phyloP scores from a whole-genome alignment of 2,797 vertebrate genomes.

The Gallinago nigripennis region DNA sequence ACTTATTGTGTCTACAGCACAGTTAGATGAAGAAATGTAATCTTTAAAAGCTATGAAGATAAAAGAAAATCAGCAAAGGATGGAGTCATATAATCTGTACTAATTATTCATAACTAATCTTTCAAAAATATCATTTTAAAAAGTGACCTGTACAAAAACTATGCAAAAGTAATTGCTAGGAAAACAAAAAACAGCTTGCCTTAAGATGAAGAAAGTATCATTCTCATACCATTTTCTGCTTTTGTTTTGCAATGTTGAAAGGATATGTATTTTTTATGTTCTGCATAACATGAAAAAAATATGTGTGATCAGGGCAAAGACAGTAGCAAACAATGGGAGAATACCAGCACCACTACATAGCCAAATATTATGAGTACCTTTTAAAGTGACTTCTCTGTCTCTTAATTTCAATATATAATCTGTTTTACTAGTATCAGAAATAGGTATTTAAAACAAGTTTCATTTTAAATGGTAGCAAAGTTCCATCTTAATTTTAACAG shows the following conservation, averaged over 20 bases:
- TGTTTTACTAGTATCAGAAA: neutral
- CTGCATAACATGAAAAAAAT: neutral
- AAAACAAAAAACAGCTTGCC: neutral
- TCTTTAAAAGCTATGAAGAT: neutral
- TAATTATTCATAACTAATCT: neutral
- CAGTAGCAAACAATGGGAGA: neutral
- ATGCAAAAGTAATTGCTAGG: neutral
- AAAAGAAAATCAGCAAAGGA: neutral
- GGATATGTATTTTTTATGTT: neutral
- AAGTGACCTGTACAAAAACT: neutral
- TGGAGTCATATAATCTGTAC: neutral
- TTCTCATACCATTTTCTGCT: neutral
- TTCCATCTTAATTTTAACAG: neutral
- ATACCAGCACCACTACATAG: neutral
- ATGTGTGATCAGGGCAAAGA: accelerated
- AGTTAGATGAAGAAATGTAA: neutral
- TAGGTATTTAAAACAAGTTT: neutral
- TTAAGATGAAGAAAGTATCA: neutral
- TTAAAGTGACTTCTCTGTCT: neutral
- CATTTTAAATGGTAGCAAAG: neutral
- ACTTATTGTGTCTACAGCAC: neutral
- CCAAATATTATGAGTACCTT: neutral
- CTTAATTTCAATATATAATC: neutral
- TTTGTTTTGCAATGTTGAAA: neutral
- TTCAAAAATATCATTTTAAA: neutral